A percentile compares a stretch with the other conserved stretches of the same genome.
phyloP scores from a whole-genome alignment of 2,113 vertebrate genomes.

The Eolophus roseicapilla region DNA sequence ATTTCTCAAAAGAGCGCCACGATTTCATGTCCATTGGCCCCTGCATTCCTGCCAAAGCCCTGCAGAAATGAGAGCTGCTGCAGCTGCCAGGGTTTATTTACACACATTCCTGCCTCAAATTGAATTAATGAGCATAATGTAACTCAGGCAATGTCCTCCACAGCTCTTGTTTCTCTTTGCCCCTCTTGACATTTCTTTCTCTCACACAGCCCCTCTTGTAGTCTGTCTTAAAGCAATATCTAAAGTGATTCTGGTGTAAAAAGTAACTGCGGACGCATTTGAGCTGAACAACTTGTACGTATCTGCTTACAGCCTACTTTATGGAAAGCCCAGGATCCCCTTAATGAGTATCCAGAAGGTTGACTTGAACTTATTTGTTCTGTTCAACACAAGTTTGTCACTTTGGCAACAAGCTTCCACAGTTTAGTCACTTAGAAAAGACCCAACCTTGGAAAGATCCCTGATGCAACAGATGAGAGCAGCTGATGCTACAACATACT shows the following conservation, averaged over 20 bases:
- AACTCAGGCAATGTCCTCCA: slow-evolving; percentile 74
- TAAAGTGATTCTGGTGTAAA: neutral
- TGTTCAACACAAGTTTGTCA: neutral
- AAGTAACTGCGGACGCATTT: neutral
- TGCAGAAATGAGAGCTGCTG: slow-evolving; percentile 74
- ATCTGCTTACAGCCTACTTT: neutral
- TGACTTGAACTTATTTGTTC: neutral
- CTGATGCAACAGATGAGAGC: neutral
- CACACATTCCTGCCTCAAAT: slow-evolving; percentile 84
- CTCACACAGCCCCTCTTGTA: neutral
- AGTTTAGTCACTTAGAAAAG: neutral
- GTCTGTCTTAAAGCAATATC: neutral
- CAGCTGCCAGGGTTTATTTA: slow-evolving; percentile 84
- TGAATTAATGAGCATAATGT: slow-evolving; percentile 87
- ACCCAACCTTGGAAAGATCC: neutral
- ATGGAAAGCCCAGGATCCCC: neutral
- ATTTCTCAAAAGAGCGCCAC: slow-evolving; percentile 55
- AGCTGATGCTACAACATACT: neutral
- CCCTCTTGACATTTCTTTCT: slow-evolving; percentile 55
- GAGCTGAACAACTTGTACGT: neutral
- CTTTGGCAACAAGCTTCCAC: neutral
- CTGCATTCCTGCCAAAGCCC: slow-evolving; percentile 73
- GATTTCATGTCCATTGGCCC: slow-evolving; percentile 61
- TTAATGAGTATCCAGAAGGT: neutral
- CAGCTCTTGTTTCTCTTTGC: slow-evolving; percentile 69